Conservation (phyloP, 2,797 vertebrate species). For the Morelia viridis region DNA sequence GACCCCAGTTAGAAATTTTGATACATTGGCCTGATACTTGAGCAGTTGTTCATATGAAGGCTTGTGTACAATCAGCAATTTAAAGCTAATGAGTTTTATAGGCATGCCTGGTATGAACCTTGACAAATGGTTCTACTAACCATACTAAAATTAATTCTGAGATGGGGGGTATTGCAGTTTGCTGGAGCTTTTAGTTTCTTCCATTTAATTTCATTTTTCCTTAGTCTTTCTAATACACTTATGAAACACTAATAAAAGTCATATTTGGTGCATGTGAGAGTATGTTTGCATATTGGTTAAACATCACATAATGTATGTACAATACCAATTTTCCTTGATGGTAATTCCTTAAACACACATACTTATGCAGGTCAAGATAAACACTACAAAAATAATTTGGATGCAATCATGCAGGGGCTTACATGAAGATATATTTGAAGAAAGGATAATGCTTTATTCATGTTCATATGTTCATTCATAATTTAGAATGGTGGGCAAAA, state of each 20-base stretch:
- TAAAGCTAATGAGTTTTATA: background rate
- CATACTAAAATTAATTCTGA: too few relatives aligned
- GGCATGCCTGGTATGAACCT: background rate
- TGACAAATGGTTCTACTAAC: background rate
- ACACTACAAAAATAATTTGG: background rate
- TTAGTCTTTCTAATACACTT: too few relatives aligned
- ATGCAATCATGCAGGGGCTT: background rate
- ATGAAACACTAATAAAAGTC: too few relatives aligned
- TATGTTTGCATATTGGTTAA: too few relatives aligned
- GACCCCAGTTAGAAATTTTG: background rate
- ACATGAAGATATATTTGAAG: background rate
- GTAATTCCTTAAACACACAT: background rate
- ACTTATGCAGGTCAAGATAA: background rate
- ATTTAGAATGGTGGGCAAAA: background rate
- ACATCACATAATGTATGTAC: background rate
- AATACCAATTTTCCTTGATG: background rate
- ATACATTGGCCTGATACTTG: background rate
- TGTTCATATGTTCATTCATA: conserved; percentile 17
- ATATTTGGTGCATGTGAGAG: too few relatives aligned
- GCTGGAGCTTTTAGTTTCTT: too few relatives aligned
- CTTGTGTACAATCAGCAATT: background rate
- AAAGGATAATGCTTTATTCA: background rate
- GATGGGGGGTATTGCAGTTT: too few relatives aligned
- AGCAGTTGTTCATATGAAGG: background rate
- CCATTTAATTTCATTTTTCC: too few relatives aligned